These are phyloP conservation scores for Xiphydria camelus DNA, from an alignment of 2,888 invertebrate species.

Conservation along the genomic window DNA sequence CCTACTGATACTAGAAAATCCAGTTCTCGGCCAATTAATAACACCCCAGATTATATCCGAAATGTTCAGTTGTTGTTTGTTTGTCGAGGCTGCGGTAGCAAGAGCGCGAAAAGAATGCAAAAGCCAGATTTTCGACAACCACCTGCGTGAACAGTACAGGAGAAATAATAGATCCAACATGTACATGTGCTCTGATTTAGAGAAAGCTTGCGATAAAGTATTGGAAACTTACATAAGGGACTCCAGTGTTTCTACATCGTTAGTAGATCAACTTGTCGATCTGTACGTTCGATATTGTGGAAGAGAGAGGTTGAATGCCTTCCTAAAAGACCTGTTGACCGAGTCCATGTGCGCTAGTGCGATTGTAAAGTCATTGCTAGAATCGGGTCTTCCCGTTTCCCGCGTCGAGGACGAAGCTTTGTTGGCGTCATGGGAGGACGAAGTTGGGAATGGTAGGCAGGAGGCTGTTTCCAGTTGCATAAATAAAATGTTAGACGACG, in stretches of 20 bases:
- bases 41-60: constrained; percentile 60
- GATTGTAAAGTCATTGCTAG: constrained; percentile 33
- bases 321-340: constrained; percentile 41
- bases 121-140: constrained; percentile 54
- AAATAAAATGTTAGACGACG: constrained; percentile 46
- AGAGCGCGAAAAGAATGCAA: constrained; percentile 55
- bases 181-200: constrained; percentile 46
- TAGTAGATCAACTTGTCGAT: constrained; percentile 57
- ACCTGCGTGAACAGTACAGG: constrained; percentile 57
- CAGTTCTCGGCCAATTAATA: constrained; percentile 58
- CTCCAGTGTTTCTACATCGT: constrained; percentile 38
- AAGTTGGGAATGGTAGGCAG: constrained; percentile 39
- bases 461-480: constrained; percentile 40
- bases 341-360: constrained; percentile 37
- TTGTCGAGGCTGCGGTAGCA: constrained; percentile 62
- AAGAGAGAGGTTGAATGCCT: constrained; percentile 52
- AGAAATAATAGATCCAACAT: constrained; percentile 35
- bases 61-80: constrained; percentile 61
- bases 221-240: constrained; percentile 57
- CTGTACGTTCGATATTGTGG: constrained; percentile 57
- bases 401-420: constrained; percentile 42
- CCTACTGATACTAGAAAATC: constrained; percentile 59
- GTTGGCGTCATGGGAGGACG: constrained; percentile 42
- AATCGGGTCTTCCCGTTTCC: constrained; percentile 31
- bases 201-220: constrained; percentile 58